A percentile compares a stretch with the other conserved stretches of the same genome.
Evolutionary conservation across 2,888 invertebrate genomes (phyloP).

Genomic region (Lycophotia porphyrea): DNA sequence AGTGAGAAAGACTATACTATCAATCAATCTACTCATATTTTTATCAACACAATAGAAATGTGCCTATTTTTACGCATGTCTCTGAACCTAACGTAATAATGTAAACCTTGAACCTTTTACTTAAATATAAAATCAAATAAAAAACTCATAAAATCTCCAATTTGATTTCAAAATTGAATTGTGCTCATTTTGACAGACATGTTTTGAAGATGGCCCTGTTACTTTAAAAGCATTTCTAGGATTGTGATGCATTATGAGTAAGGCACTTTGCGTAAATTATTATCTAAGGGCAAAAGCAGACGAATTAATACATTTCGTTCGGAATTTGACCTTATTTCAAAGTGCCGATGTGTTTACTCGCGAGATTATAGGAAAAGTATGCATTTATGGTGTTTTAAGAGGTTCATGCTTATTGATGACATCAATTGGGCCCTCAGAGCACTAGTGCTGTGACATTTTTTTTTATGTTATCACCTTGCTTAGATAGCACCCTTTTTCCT

Average conservation of each 20-base stretch:
- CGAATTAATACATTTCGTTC: slow-evolving; percentile 35
- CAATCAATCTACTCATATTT: too few relatives aligned
- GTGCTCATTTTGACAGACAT: slow-evolving; percentile 9
- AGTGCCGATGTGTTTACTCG: slow-evolving; percentile 21
- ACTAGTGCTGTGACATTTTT: not conserved
- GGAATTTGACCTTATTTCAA: slow-evolving; percentile 22
- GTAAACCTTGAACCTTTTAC: not conserved
- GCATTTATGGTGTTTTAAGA: slow-evolving; percentile 41
- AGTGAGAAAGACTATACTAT: not conserved
- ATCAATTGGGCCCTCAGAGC: not conserved
- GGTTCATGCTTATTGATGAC: slow-evolving; percentile 27
- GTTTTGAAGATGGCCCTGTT: slow-evolving; percentile 36
- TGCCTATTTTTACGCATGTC: not conserved
- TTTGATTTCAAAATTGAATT: slow-evolving; percentile 47
- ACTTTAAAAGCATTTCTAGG: slow-evolving; percentile 40
- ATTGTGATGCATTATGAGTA: slow-evolving; percentile 24
- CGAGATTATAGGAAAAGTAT: slow-evolving; percentile 32
- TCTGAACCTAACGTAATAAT: not conserved
- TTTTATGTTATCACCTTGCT: not conserved
- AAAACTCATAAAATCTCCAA: slow-evolving; percentile 26
- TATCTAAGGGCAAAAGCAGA: slow-evolving; percentile 6
- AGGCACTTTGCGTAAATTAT: slow-evolving; percentile 50
- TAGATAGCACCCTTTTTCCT: too few relatives aligned
- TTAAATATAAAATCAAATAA: too few relatives aligned
- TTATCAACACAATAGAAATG: not conserved